Conservation (phyloP, 2,888 invertebrate genomes). For the Drosophila meridionalis region DNA sequence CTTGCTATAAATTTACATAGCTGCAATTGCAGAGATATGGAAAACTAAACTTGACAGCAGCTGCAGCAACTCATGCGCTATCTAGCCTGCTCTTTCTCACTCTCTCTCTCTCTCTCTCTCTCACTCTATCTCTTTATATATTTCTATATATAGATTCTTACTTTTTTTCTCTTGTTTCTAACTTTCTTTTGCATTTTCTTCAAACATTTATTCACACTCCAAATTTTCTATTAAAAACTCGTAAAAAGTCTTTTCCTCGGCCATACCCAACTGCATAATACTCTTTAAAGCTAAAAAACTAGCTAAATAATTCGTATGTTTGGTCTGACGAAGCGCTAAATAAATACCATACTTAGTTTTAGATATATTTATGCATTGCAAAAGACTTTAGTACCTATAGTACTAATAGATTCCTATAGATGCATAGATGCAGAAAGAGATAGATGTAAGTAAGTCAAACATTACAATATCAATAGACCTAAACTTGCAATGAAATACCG, state of each 20-base stretch:
- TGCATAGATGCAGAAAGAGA: background rate
- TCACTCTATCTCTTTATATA: background rate
- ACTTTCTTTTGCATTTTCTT: conserved; percentile 3
- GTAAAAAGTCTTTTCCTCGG: background rate
- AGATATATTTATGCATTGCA: no score
- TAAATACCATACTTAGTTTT: no score
- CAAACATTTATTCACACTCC: background rate
- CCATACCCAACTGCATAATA: background rate
- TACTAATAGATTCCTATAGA: background rate
- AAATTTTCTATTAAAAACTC: background rate
- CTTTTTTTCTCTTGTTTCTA: background rate
- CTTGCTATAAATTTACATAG: conserved; percentile 61
- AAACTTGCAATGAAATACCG: no score
- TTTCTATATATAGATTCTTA: background rate
- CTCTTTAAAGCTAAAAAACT: background rate
- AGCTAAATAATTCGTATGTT: background rate
- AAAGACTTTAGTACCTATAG: no score
- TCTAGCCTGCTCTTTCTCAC: background rate
- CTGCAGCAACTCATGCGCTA: conserved; percentile 2
- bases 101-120: background rate
- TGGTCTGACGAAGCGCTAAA: no score
- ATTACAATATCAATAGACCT: background rate
- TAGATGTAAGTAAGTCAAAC: background rate
- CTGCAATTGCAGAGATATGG: conserved; percentile 18
- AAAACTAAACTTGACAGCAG: conserved; percentile 6